Percentiles rank a stretch among this genome's conserved stretches.
Conservation (phyloP, 2,797 vertebrate species). For the Onychomys leucogaster region DNA sequence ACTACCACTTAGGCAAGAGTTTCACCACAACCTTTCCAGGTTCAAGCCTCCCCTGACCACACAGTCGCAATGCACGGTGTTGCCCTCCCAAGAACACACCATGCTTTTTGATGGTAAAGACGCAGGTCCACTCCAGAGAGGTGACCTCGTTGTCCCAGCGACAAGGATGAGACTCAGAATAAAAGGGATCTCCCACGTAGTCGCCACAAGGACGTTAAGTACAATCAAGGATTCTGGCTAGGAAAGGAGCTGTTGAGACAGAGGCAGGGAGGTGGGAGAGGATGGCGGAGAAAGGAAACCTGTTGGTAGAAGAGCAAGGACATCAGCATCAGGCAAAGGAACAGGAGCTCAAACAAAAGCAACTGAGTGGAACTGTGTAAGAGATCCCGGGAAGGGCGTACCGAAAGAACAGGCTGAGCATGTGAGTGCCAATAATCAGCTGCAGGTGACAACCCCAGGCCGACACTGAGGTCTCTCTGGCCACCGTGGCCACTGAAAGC, state of each 20-base stretch:
- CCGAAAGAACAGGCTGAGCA: not conserved
- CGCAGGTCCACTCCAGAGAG: not conserved
- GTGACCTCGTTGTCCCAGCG: not conserved
- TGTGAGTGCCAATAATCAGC: not conserved
- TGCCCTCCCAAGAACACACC: not conserved
- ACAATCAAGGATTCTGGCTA: not conserved
- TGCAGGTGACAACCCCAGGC: not conserved
- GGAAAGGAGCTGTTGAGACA: not conserved
- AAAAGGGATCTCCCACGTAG: not conserved
- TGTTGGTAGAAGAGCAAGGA: not conserved
- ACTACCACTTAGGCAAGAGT: not conserved
- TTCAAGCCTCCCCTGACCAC: not conserved
- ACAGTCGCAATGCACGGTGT: rapidly evolving
- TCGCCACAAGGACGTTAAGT: not conserved
- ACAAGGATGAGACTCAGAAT: not conserved
- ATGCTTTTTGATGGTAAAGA: not conserved
- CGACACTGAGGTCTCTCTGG: not conserved
- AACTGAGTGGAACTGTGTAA: not conserved
- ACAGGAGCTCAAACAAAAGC: not conserved
- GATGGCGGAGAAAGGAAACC: not conserved
- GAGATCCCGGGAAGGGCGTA: not conserved
- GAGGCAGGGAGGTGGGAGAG: not conserved
- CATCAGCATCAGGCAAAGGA: not conserved
- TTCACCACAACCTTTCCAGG: not conserved
- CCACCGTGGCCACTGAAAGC: not conserved